Percentiles rank a stretch among this genome's conserved stretches.
These are phyloP conservation scores for Lithophane ornitopus DNA, from an alignment of 2,888 invertebrate species.

Conservation along the genomic window DNA sequence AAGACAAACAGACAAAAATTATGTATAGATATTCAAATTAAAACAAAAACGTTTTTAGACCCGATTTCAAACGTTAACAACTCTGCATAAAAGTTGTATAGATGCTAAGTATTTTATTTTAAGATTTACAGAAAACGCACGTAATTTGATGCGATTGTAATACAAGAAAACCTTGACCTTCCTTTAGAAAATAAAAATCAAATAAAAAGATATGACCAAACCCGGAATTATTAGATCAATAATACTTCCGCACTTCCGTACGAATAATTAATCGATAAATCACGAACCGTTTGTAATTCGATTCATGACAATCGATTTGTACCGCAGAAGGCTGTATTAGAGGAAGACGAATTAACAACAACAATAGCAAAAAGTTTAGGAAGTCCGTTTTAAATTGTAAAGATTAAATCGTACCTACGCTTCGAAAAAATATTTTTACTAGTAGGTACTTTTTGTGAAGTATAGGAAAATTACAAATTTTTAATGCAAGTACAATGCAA, in stretches of 20 bases:
- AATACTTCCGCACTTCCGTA: slow-evolving; percentile 54
- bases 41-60: background rate
- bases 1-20: too few relatives aligned
- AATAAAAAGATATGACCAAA: background rate
- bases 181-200: background rate
- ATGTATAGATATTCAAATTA: background rate
- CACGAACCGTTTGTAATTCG: slow-evolving; percentile 48
- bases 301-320: slow-evolving; percentile 42
- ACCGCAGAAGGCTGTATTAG: slow-evolving; percentile 43
- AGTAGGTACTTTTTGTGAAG: background rate
- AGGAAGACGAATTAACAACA: slow-evolving; percentile 24
- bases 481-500: background rate
- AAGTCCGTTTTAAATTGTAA: slow-evolving; percentile 24
- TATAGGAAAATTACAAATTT: background rate
- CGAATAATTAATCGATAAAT: slow-evolving; percentile 41
- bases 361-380: slow-evolving; percentile 20
- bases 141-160: background rate
- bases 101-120: background rate
- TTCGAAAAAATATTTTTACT: background rate
- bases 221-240: slow-evolving; percentile 51
- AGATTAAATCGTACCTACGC: background rate
- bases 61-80: background rate
- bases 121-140: background rate
- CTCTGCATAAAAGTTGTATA: background rate
- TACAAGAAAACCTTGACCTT: slow-evolving; percentile 36